Evolutionary conservation across 2,113 vertebrate species (phyloP).

Genomic region (Hydropotes inermis): DNA sequence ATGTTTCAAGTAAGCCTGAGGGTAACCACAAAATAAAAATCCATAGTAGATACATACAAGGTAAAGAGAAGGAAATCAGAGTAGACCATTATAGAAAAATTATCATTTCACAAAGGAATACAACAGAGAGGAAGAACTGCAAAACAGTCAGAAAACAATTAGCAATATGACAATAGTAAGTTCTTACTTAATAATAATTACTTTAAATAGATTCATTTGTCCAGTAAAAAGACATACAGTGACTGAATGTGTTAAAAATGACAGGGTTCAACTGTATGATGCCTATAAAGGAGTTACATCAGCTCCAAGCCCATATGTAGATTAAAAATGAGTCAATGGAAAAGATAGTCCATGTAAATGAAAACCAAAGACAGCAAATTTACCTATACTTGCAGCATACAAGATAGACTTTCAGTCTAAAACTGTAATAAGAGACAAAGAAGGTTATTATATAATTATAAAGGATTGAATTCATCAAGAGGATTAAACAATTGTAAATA

Average conservation of each 20-base stretch:
- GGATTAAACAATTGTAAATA: neutral
- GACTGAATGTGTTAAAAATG: neutral
- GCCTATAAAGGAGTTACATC: neutral
- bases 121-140: neutral
- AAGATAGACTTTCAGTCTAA: neutral
- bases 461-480: neutral
- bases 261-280: neutral
- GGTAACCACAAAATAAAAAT: neutral
- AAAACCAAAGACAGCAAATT: neutral
- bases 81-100: neutral
- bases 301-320: neutral
- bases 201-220: neutral
- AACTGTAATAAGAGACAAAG: neutral
- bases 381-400: neutral
- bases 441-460: neutral
- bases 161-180: neutral
- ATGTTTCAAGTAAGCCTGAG: neutral
- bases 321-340: neutral
- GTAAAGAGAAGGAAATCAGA: neutral
- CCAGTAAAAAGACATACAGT: neutral
- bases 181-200: neutral
- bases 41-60: neutral
- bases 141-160: neutral
- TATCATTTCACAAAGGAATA: neutral
- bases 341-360: neutral